These are phyloP conservation scores for Sebastes dallii DNA, from an alignment of 2,797 vertebrate species.

Conservation along the genomic window DNA sequence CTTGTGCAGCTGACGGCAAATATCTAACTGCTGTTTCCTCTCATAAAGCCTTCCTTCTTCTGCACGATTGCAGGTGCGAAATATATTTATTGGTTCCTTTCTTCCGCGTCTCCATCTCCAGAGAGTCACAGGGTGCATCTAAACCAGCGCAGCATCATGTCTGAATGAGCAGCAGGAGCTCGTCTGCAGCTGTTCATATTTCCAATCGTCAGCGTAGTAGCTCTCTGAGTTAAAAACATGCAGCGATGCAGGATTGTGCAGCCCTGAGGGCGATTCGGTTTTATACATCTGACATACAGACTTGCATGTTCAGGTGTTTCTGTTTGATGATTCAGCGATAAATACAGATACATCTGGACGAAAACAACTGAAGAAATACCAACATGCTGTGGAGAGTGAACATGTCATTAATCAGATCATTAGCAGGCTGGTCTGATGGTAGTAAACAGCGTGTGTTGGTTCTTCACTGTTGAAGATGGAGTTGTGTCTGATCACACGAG, in stretches of 20 bases:
- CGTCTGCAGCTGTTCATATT: neutral
- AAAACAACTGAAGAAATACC: no score
- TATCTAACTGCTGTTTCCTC: neutral
- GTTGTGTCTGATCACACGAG: slow-evolving; percentile 2
- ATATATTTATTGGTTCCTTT: neutral
- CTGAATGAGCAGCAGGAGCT: neutral
- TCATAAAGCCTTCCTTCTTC: neutral
- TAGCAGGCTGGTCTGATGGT: neutral
- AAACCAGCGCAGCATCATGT: neutral
- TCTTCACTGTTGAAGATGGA: neutral
- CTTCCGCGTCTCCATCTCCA: neutral
- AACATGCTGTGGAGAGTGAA: neutral
- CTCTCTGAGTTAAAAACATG: neutral
- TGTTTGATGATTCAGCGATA: no score
- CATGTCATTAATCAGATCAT: neutral
- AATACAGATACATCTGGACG: neutral
- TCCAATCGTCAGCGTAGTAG: neutral
- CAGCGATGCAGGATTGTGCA: neutral
- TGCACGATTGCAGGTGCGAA: neutral
- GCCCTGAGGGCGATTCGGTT: neutral
- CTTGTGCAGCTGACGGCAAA: neutral
- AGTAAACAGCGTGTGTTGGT: neutral
- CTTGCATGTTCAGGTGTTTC: neutral
- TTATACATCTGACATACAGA: neutral
- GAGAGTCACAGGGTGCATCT: neutral